Percentiles rank a stretch among this genome's conserved stretches.
Conservation (phyloP, 2,113 vertebrate species). For the Oncorhynchus kisutch region DNA sequence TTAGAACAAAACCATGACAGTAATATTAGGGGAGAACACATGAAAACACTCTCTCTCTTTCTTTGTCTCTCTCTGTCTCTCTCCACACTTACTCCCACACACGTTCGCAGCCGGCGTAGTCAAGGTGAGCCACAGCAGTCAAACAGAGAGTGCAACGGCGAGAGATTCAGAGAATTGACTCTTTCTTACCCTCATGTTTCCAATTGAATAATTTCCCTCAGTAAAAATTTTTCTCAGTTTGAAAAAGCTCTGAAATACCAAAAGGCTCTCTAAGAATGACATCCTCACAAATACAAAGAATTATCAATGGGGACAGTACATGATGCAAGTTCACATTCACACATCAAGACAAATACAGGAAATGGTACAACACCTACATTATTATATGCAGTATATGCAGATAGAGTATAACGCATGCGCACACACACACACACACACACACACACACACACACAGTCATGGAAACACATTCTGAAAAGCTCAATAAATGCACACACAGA, state of each 20-base stretch:
- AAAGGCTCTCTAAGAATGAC: conserved; percentile 50
- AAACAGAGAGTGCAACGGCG: conserved; percentile 55
- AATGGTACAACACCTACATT: neutral
- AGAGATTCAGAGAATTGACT: conserved; percentile 61
- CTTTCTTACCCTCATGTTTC: conserved; percentile 49
- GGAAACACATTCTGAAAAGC: neutral
- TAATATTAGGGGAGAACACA: conserved; percentile 21
- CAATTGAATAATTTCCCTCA: conserved; percentile 62
- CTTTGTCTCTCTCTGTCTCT: conserved; percentile 15
- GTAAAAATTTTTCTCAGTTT: conserved; percentile 14
- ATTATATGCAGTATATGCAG: conserved; percentile 21
- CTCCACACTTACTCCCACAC: conserved; percentile 21
- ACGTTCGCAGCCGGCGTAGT: conserved; percentile 7
- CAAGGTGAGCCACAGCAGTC: conserved; percentile 41
- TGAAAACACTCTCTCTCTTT: conserved; percentile 25
- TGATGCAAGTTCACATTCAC: neutral
- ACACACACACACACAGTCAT: neutral
- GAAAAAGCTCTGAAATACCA: conserved; percentile 24
- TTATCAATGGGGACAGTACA: neutral
- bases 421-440: conserved; percentile 28
- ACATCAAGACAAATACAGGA: neutral
- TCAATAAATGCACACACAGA: neutral
- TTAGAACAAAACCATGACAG: conserved; percentile 52
- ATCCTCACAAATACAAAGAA: conserved; percentile 21
- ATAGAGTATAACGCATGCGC: no score